Conservation (phyloP, 2,113 vertebrate species). For the Pithys albifrons region DNA sequence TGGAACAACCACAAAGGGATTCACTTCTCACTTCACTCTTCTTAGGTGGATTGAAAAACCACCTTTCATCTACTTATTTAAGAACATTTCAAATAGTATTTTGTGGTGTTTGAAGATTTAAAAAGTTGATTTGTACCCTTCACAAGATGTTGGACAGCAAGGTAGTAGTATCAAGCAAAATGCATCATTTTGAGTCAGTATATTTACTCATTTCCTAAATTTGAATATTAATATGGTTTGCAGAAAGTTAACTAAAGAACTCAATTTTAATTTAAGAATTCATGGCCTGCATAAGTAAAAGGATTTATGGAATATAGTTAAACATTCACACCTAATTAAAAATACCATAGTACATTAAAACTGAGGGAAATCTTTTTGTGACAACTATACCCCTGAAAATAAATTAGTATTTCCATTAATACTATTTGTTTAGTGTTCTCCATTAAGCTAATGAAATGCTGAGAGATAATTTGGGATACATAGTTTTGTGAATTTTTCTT, state of each 20-base stretch:
- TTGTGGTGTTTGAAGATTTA: conserved; percentile 3
- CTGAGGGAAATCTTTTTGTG: conserved; percentile 47
- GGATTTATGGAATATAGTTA: conserved; percentile 19
- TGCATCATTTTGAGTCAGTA: conserved; percentile 41
- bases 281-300: conserved; percentile 11
- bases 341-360: conserved; percentile 25
- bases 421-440: conserved; percentile 30
- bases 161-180: background rate
- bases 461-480: background rate
- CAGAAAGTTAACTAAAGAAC: conserved; percentile 35
- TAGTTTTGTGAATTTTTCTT: background rate
- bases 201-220: background rate
- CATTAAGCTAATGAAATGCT: conserved; percentile 31
- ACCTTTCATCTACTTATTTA: background rate
- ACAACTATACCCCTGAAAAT: conserved; percentile 28
- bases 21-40: background rate
- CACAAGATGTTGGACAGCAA: background rate
- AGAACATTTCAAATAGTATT: background rate
- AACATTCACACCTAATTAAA: conserved; percentile 45
- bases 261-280: conserved; percentile 65
- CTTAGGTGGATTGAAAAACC: background rate
- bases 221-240: conserved; percentile 49
- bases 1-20: background rate
- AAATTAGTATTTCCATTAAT: conserved; percentile 28
- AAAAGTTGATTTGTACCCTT: background rate